A percentile compares a stretch with the other conserved stretches of the same genome.
Evolutionary conservation across 2,797 vertebrate genomes (phyloP).

Genomic region (Fistularia commersonii): DNA sequence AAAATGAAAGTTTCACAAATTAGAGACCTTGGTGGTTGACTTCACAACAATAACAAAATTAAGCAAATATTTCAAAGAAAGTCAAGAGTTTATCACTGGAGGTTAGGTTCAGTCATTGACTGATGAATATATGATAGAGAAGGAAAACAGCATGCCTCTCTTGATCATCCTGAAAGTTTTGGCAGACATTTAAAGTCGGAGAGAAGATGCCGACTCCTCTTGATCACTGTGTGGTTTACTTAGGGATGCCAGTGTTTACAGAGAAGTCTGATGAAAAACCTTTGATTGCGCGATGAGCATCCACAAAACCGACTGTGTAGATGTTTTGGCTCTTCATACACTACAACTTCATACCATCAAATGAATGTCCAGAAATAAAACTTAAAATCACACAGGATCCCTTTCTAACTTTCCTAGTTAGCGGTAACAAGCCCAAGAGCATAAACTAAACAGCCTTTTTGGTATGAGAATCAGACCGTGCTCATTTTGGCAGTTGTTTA

Average conservation of each 20-base stretch:
- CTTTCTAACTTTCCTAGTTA: conserved; percentile 41
- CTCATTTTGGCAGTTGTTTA: conserved; percentile 38
- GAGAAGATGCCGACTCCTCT: conserved; percentile 55
- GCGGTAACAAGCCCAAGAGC: conserved; percentile 31
- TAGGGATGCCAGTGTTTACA: conserved; percentile 70
- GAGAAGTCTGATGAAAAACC: conserved; percentile 63
- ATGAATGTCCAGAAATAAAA: conserved; percentile 48
- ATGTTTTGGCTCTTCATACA: conserved; percentile 45
- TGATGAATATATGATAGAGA: conserved; percentile 58
- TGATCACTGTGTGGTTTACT: conserved; percentile 70
- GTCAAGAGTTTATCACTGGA: conserved; percentile 37
- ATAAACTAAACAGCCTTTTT: conserved; percentile 40
- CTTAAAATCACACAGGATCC: conserved; percentile 34
- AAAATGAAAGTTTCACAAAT: conserved; percentile 20
- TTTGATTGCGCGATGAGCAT: conserved; percentile 66
- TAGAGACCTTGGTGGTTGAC: conserved; percentile 5
- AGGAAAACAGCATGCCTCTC: conserved; percentile 63
- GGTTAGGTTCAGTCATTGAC: conserved; percentile 41
- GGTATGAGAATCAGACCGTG: conserved; percentile 29
- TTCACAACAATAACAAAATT: conserved; percentile 29
- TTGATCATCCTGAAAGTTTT: conserved; percentile 68
- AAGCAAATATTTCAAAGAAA: conserved; percentile 38
- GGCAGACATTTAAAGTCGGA: conserved; percentile 67
- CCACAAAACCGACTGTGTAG: conserved; percentile 33
- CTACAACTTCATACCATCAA: conserved; percentile 43